phyloP scores from a whole-genome alignment of 2,797 vertebrate species.

The Enteromius viviparus region DNA sequence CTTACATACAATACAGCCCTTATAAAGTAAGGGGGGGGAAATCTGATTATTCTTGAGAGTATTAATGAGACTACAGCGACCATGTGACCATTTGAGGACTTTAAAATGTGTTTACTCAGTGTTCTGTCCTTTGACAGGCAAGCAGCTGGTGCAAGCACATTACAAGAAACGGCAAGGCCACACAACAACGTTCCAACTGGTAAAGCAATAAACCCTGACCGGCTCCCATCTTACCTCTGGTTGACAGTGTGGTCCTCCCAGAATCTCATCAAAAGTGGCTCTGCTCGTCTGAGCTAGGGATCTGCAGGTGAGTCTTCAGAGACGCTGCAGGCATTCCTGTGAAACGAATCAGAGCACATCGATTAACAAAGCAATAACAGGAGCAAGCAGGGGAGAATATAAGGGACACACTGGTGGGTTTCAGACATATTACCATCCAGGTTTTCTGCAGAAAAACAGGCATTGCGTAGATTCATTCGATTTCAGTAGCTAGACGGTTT shows the following conservation, averaged over 20 bases:
- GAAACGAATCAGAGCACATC: slow-evolving; percentile 47
- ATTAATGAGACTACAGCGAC: background rate
- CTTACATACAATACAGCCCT: no score
- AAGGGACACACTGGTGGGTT: slow-evolving; percentile 13
- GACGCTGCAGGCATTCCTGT: slow-evolving; percentile 49
- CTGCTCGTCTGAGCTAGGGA: slow-evolving; percentile 27
- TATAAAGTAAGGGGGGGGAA: no score
- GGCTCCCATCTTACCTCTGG: slow-evolving; percentile 35
- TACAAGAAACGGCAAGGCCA: slow-evolving; percentile 25
- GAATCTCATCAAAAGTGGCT: slow-evolving; percentile 52
- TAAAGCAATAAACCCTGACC: slow-evolving; percentile 15
- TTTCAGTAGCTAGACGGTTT: background rate
- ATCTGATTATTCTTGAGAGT: background rate
- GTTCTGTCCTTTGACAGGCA: slow-evolving; percentile 29
- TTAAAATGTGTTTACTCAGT: slow-evolving; percentile 11
- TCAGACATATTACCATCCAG: background rate
- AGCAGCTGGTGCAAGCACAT: slow-evolving; percentile 13
- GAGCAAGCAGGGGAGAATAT: slow-evolving; percentile 7
- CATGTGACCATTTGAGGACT: background rate
- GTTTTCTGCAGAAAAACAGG: background rate
- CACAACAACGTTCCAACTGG: slow-evolving; percentile 31
- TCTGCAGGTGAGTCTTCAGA: slow-evolving; percentile 35
- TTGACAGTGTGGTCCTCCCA: slow-evolving; percentile 26
- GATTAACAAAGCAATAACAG: slow-evolving; percentile 42
- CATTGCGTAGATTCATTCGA: background rate